Conservation (phyloP, 2,888 invertebrate species). For the Thecocarcelia acutangulata region DNA sequence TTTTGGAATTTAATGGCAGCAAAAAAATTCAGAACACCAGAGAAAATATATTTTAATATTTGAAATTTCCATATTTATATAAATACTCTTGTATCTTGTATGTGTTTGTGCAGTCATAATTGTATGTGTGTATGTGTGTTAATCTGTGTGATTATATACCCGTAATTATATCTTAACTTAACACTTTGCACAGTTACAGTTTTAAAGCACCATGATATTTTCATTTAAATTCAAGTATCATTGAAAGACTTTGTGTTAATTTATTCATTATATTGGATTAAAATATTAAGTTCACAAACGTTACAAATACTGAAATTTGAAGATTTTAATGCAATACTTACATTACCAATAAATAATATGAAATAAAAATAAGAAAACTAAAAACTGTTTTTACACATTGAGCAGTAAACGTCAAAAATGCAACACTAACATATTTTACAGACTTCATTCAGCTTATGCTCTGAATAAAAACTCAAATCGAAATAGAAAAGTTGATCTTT, state of each 20-base stretch:
- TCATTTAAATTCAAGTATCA: conserved; percentile 28
- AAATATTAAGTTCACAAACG: not conserved
- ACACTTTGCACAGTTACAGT: conserved; percentile 34
- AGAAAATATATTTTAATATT: conserved; percentile 49
- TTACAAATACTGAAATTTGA: not conserved
- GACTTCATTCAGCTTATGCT: no score
- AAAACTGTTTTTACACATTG: no score
- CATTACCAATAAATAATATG: not conserved
- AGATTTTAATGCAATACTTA: not conserved
- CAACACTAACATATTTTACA: no score
- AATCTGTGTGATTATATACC: conserved; percentile 26
- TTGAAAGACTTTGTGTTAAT: conserved; percentile 6
- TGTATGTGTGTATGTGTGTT: conserved; percentile 6
- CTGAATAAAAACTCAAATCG: no score
- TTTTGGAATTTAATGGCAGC: conserved; percentile 27
- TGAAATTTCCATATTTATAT: not conserved
- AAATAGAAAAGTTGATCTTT: no score
- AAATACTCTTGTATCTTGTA: not conserved
- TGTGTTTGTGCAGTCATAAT: not conserved
- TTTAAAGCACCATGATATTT: conserved; percentile 31
- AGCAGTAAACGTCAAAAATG: not conserved
- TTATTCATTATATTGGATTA: conserved; percentile 39
- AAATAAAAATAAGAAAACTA: not conserved
- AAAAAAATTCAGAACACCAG: conserved; percentile 36
- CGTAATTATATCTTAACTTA: conserved; percentile 52